Conservation (phyloP, 1,140 invertebrate species). For the Melitaea cinxia region DNA sequence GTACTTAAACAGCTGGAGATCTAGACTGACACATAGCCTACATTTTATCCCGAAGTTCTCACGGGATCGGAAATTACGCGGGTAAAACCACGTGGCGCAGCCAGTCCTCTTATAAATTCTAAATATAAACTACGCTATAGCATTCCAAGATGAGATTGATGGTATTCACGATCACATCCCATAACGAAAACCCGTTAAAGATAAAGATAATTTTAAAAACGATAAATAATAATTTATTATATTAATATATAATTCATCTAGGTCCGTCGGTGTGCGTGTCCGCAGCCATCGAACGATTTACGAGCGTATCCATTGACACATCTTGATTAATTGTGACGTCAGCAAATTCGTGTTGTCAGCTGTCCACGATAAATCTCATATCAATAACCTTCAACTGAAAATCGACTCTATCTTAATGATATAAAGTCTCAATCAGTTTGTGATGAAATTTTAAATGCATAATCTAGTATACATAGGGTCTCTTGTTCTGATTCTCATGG, state of each 20-base stretch:
- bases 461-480: constrained; percentile 19
- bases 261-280: neutral
- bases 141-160: neutral
- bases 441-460: neutral
- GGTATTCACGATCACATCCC: neutral
- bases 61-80: no score
- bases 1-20: no score
- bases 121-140: neutral
- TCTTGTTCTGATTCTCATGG: constrained; percentile 25
- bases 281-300: constrained; percentile 28
- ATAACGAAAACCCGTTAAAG: neutral
- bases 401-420: neutral
- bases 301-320: constrained; percentile 35
- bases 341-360: constrained; percentile 37
- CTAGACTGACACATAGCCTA: no score
- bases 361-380: constrained; percentile 35
- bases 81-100: no score
- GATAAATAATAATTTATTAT: constrained; percentile 14
- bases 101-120: no score
- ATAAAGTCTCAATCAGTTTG: neutral
- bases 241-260: neutral
- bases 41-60: no score
- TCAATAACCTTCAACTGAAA: neutral
- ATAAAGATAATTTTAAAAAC: constrained; percentile 3
- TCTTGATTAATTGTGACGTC: constrained; percentile 44